A percentile compares a stretch with the other conserved stretches of the same genome.
These are phyloP conservation scores for Cercopithecus mitis DNA, from an alignment of 2,797 vertebrate species.

Conservation along the genomic window DNA sequence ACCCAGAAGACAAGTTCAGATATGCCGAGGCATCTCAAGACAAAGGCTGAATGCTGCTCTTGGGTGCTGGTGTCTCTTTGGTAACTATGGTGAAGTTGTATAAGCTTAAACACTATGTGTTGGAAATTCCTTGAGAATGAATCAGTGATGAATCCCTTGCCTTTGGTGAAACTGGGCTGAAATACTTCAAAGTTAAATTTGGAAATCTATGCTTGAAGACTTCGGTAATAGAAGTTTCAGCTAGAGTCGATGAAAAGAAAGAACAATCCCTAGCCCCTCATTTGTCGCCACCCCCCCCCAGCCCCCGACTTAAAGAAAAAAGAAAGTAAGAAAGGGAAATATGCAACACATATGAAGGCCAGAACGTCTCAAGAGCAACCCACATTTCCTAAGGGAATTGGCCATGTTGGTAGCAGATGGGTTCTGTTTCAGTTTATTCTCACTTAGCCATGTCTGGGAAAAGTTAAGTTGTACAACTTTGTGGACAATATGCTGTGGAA, in stretches of 20 bases:
- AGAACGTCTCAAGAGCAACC: neutral
- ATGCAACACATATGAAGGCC: neutral
- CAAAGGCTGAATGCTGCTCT: constrained; percentile 34
- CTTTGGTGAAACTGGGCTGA: constrained; percentile 48
- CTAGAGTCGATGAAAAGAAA: neutral
- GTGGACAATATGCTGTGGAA: neutral
- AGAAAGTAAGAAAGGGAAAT: neutral
- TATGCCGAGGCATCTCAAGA: constrained; percentile 55
- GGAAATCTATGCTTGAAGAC: constrained; percentile 57
- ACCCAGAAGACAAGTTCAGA: constrained; percentile 67
- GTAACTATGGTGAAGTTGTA: constrained; percentile 69
- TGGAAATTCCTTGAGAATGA: constrained; percentile 69
- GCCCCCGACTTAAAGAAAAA: neutral
- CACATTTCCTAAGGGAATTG: neutral
- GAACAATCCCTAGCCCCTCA: neutral
- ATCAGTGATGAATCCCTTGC: constrained; percentile 52
- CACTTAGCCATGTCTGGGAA: neutral
- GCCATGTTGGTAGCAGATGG: neutral
- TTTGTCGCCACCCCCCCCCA: neutral
- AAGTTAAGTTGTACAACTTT: neutral
- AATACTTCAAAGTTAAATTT: constrained; percentile 57
- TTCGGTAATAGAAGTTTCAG: constrained; percentile 16
- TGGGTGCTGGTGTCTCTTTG: constrained; percentile 51
- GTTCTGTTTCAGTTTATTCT: neutral
- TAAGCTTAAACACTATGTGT: constrained; percentile 49